phyloP scores from a whole-genome alignment of 2,888 invertebrate genomes.

The Drosophila glabriapex region DNA sequence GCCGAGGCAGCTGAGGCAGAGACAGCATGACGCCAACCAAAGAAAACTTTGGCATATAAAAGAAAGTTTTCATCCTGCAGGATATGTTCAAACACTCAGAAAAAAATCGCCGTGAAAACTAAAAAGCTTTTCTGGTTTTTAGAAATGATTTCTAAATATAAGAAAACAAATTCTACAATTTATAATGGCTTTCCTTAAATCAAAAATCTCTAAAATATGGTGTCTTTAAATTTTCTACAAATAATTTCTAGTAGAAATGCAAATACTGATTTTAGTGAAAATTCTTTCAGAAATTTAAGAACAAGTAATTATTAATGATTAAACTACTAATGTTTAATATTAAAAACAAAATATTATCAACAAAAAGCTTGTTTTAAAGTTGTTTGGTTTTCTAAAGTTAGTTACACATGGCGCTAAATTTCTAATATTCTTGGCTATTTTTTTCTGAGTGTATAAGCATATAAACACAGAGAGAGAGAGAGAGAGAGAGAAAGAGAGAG shows the following conservation, averaged over 20 bases:
- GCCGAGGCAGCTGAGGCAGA: not conserved
- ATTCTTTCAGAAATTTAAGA: not conserved
- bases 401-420: not conserved
- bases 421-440: rapidly evolving
- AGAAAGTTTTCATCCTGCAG: slow-evolving; percentile 37
- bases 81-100: slow-evolving; percentile 20
- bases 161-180: not conserved
- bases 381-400: not conserved
- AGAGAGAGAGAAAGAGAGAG: slow-evolving; percentile 4
- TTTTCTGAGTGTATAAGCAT: not conserved
- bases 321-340: not conserved
- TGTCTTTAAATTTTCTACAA: too few species aligned
- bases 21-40: slow-evolving; percentile 51
- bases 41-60: slow-evolving; percentile 14
- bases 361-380: not conserved
- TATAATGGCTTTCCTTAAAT: not conserved
- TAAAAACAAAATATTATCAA: rapidly evolving
- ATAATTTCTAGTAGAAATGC: not conserved
- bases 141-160: not conserved
- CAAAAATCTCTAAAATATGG: not conserved
- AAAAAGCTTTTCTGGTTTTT: not conserved
- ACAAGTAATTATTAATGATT: not conserved
- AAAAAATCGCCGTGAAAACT: not conserved
- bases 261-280: not conserved
- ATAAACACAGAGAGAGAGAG: not conserved